Conservation (phyloP, 2,113 vertebrate genomes). For the Pantherophis guttatus region DNA sequence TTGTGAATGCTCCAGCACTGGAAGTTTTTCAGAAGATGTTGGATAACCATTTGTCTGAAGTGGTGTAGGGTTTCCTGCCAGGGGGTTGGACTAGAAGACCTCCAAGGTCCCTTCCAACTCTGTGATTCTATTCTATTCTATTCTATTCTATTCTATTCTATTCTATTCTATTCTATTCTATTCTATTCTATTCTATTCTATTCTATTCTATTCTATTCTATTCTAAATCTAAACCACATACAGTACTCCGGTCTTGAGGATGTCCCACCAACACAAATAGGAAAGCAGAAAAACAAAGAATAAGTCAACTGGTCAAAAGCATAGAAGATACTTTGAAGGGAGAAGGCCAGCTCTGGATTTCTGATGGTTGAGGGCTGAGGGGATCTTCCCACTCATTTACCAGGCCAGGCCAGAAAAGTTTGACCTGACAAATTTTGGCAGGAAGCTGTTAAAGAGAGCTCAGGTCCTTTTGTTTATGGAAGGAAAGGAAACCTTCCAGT, state of each 20-base stretch:
- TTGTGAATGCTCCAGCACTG: too few species aligned
- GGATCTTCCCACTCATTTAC: neutral
- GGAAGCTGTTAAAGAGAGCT: neutral
- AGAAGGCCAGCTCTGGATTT: neutral
- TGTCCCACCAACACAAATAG: constrained; percentile 50
- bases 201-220: too few species aligned
- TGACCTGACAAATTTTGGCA: neutral
- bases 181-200: too few species aligned
- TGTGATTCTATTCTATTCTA: too few species aligned
- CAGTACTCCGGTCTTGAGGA: constrained; percentile 20
- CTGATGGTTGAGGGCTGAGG: neutral
- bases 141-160: too few species aligned
- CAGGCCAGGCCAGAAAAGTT: neutral
- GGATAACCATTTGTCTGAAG: too few species aligned
- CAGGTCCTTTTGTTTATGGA: neutral
- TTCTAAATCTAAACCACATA: neutral
- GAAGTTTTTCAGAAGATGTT: too few species aligned
- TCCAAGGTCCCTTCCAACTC: too few species aligned
- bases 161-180: too few species aligned
- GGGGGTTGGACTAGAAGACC: too few species aligned
- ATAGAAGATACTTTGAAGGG: neutral
- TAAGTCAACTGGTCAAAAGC: neutral
- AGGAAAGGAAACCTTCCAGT: neutral
- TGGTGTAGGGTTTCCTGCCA: too few species aligned
- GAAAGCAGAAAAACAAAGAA: constrained; percentile 38